Conservation (phyloP, 2,113 vertebrate genomes). For the Marmota flaviventris region DNA sequence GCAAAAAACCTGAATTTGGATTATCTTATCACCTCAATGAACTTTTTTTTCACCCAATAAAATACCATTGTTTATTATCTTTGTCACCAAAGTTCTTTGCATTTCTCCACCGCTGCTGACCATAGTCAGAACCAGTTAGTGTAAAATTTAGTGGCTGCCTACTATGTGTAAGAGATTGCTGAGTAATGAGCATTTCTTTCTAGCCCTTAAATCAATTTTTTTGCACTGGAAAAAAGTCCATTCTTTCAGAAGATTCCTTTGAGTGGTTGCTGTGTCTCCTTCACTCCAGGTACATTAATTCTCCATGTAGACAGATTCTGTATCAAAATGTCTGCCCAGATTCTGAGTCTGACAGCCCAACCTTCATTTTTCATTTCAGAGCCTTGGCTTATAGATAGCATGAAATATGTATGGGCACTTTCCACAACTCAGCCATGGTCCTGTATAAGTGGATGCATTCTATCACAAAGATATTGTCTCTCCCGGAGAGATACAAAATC, state of each 20-base stretch:
- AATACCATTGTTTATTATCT: not conserved
- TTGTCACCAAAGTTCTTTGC: not conserved
- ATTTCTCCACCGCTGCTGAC: not conserved
- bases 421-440: not conserved
- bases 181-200: not conserved
- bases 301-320: slow-evolving; percentile 44
- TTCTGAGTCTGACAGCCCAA: slow-evolving; percentile 59
- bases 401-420: slow-evolving; percentile 77
- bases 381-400: slow-evolving; percentile 64
- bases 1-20: not conserved
- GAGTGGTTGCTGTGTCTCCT: not conserved
- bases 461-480: slow-evolving; percentile 46
- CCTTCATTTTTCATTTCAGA: slow-evolving; percentile 73
- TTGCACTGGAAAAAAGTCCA: not conserved
- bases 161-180: not conserved
- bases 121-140: not conserved
- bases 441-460: slow-evolving; percentile 39
- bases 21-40: not conserved
- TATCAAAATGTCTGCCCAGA: slow-evolving; percentile 53
- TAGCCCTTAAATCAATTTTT: not conserved
- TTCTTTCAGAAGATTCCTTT: not conserved
- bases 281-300: slow-evolving; percentile 55
- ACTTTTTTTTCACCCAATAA: not conserved
- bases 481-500: not conserved
- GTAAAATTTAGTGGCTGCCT: not conserved